These are phyloP conservation scores for Seladonia tumulorum DNA, from an alignment of 2,888 invertebrate species.

Conservation along the genomic window DNA sequence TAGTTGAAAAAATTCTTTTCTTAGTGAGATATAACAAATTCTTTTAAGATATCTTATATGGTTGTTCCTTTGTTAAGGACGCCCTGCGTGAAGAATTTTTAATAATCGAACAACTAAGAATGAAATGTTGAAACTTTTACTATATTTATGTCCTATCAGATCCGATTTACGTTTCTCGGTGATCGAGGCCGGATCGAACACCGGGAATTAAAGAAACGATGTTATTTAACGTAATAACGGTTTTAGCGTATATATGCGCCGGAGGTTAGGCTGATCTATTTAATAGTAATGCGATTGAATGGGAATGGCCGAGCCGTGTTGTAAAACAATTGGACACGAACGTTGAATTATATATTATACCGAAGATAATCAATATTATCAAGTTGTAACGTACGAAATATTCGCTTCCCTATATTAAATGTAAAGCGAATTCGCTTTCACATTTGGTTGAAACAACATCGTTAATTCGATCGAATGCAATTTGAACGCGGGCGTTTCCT, in stretches of 20 bases:
- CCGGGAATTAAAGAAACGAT: not conserved
- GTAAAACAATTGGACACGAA: not conserved
- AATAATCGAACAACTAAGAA: too few relatives aligned
- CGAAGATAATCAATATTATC: constrained; percentile 6
- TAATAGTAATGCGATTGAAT: constrained; percentile 6
- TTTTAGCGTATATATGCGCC: not conserved
- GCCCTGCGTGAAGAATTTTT: too few relatives aligned
- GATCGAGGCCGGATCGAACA: not conserved
- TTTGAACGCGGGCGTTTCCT: not conserved
- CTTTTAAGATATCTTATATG: not conserved
- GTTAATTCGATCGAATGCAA: not conserved
- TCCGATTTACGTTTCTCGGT: not conserved
- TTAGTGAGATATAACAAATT: not conserved
- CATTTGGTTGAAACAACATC: constrained; percentile 6
- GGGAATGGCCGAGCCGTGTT: not conserved
- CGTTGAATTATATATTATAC: constrained; percentile 1
- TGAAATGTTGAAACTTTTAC: not conserved
- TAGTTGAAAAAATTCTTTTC: too few relatives aligned
- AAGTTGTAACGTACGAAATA: constrained; percentile 3
- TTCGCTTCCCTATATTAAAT: not conserved
- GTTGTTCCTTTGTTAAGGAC: too few relatives aligned
- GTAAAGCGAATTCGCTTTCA: not conserved
- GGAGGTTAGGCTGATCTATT: constrained; percentile 3
- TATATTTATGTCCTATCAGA: not conserved
- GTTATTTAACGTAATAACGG: constrained; percentile 10